Evolutionary conservation across 2,888 invertebrate genomes (phyloP).

Genomic region (Leptinotarsa haldemani): DNA sequence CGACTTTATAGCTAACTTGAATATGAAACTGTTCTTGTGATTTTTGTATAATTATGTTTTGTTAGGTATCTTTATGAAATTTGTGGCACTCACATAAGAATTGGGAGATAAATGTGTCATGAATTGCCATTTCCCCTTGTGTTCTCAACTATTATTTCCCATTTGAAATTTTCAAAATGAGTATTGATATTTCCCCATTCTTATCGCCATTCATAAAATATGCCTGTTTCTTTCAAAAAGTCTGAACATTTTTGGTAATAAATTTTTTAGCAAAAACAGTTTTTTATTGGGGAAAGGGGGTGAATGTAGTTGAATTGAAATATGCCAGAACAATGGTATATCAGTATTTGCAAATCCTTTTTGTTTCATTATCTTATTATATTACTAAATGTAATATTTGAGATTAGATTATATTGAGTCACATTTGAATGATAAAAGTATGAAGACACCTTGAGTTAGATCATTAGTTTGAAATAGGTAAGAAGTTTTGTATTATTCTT

Average conservation of each 20-base stretch:
- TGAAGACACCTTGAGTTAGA: too few species aligned
- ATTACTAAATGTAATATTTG: background rate
- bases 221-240: conserved; percentile 21
- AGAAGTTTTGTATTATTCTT: background rate
- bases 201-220: conserved; percentile 5
- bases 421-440: too few species aligned
- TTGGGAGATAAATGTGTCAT: background rate
- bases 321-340: background rate
- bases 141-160: background rate
- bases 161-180: background rate
- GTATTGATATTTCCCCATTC: background rate
- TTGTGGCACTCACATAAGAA: background rate
- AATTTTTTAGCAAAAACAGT: conserved; percentile 9
- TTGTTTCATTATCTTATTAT: background rate
- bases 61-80: background rate
- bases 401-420: too few species aligned
- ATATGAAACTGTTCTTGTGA: conserved; percentile 10
- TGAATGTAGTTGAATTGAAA: too few species aligned
- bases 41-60: background rate
- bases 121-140: background rate
- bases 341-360: background rate
- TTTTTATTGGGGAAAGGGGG: background rate
- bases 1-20: background rate
- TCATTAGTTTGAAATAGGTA: background rate
- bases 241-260: conserved; percentile 29